These are phyloP conservation scores for Mola mola DNA, from an alignment of 2,113 vertebrate genomes.

Conservation along the genomic window DNA sequence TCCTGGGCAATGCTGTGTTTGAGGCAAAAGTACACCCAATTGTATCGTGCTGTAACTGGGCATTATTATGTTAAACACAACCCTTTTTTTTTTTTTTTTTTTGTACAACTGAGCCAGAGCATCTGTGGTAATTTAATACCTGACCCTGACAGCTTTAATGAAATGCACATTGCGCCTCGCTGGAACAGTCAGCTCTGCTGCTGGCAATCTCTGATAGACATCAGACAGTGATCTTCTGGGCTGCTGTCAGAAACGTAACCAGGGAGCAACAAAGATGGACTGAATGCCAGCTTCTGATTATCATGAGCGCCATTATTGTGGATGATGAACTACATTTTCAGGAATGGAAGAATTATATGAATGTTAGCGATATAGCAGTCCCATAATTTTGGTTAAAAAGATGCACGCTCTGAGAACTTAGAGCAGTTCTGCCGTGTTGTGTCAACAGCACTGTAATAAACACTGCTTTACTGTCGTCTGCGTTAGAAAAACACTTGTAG, in stretches of 20 bases:
- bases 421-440: no score
- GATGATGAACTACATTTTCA: not conserved
- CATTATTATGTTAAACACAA: constrained; percentile 14
- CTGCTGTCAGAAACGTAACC: not conserved
- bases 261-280: not conserved
- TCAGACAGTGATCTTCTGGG: not conserved
- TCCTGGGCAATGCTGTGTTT: constrained; percentile 14
- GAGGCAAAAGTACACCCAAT: not conserved
- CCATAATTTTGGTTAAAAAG: no score
- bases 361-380: no score
- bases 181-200: constrained; percentile 11
- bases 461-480: no score
- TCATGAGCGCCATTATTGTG: not conserved
- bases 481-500: no score
- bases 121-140: constrained; percentile 9
- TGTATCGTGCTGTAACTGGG: not conserved
- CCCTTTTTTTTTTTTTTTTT: not conserved
- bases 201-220: constrained; percentile 1
- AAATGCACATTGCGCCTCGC: not conserved
- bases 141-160: constrained; percentile 13
- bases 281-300: not conserved
- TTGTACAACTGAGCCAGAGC: not conserved
- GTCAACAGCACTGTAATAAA: no score
- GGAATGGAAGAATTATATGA: not conserved
- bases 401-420: no score